Base-by-base conservation (phyloP, 1,140 invertebrate species). In the Brevipalpus yothersi region DNA sequence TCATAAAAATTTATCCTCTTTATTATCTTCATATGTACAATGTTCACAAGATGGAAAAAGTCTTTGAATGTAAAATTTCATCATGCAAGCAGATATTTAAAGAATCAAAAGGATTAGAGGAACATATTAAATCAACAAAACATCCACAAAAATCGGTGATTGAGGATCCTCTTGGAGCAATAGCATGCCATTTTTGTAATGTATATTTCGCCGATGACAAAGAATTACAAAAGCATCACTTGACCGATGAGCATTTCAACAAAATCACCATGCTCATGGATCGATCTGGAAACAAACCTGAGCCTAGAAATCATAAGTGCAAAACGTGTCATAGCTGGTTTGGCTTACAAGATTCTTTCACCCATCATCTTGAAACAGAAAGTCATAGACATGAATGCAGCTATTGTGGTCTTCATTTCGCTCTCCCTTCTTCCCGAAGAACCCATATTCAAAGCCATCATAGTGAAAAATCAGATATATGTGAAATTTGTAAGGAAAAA, bases 241-340 rank as follows among this genome's bases (percentile, higher is more conserved):
- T 67, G 9, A 65, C 64, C 55, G 61, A 65, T 40, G 62, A 66
- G 40, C 67, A 67, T 62, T 66, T 63, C n/a, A 67, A 64, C 19
- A 67, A 67, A 58, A 65, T 65, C 39, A 63, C 60, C 17, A 49
- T 53, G 45, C 43, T 62, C 53, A 65, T 64, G 56, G 66, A 66
- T 54, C 58, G 65, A 40, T 59, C 64, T 60, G 66, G 66, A 60
- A 66, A 65, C 49, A 61, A 66, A n/a, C 63, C 66, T 19, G 67
- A 67, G 58, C 66, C 67, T 41, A 58, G 67, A 21, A 67, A 67
- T 60, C 65, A 66, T 55, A 66, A 67, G 40, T 67, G 67, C 53
- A 67, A 67, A 58, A 66, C 67, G 13, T 67, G 67, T 62, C 67
- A 67, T 23, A 67, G 62, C 47, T 67, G 67, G 64, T 67, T 66